A percentile compares a stretch with the other conserved stretches of the same genome.
Evolutionary conservation across 2,888 invertebrate genomes (phyloP).

Genomic region (Dasysyrphus albostriatus): DNA sequence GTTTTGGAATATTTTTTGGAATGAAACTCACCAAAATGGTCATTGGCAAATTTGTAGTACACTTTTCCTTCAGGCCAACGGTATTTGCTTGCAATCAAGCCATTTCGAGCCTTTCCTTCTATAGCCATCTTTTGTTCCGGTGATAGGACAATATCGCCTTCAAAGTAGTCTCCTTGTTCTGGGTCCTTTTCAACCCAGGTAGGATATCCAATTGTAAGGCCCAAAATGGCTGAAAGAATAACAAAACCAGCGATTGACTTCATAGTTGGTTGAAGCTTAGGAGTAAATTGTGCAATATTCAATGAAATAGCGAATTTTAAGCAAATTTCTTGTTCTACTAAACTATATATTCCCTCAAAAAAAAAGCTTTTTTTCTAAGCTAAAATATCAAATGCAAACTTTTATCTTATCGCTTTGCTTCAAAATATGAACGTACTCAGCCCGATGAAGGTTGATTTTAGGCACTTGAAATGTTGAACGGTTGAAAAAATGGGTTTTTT

Average conservation of each 20-base stretch:
- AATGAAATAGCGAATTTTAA: conserved; percentile 1
- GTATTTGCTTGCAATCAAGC: conserved; percentile 84
- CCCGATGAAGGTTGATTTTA: neutral
- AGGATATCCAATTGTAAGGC: conserved; percentile 33
- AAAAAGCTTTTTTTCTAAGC: neutral
- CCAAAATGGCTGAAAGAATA: neutral
- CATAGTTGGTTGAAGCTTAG: conserved; percentile 31
- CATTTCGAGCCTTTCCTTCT: conserved; percentile 84
- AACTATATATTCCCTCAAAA: neutral
- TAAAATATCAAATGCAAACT: neutral
- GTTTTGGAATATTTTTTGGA: neutral
- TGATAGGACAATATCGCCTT: conserved; percentile 90
- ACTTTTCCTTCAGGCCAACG: conserved; percentile 88
- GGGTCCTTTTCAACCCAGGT: conserved; percentile 85
- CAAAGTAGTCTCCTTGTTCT: conserved; percentile 88
- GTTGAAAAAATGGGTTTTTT: conserved; percentile 13
- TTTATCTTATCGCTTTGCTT: conserved; percentile 29
- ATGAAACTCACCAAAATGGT: conserved; percentile 49
- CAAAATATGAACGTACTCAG: neutral
- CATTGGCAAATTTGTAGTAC: conserved; percentile 86
- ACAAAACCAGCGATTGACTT: conserved; percentile 14
- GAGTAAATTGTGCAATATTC: neutral
- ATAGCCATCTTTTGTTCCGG: conserved; percentile 71
- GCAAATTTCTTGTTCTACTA: neutral
- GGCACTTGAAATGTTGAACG: neutral